Base-by-base conservation (phyloP, 1,140 invertebrate genomes). In the Drosophila nikananu region DNA sequence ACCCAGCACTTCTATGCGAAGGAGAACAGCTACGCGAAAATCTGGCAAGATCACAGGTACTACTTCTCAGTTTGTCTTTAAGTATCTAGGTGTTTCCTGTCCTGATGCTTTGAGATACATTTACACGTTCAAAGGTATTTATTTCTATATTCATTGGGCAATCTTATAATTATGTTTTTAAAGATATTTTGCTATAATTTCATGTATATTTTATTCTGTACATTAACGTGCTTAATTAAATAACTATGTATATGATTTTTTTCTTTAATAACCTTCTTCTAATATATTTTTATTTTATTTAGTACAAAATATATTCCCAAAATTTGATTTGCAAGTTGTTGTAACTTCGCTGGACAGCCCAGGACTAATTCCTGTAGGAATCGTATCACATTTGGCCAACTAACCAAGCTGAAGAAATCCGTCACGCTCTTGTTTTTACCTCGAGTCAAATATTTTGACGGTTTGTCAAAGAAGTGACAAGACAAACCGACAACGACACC, bases 361-460 rank as follows among this genome's bases (percentile, higher is more conserved):
- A 44, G 6, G 15, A 17, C 21, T 25, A n/a, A 21, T 42, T 15
- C 3, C 61, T 27, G n/a, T 17, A 21, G 17, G 19, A 37, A 17
- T 66, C 15, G 13, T 7, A 13, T 41, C 3, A 27, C 17, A 32
- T 5, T 51, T 5, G 7, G 0, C 13, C 3, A 9, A 12, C 7
- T 54, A 19, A 7, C 10, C 27, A 37, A 35, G 6, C 10, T 30
- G 32, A 10, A 5, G 8, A 21, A 44, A 52, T 73, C 57, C 35
- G 75, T 79, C 80, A 81, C 75, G 62, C 60, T 59, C 32, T 17
- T 37, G 10, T 23, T 64, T 64, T 13, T 23, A 25, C 23, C 39
- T 27, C 19, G 25, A 74, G 58, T 49, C 55, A 83, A 87, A 87
- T 87, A 83, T 87, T 87, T 83, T 68, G 83, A 87, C 83, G 79